These are phyloP conservation scores for Nomada fabriciana DNA, from an alignment of 2,888 invertebrate species.

Conservation along the genomic window DNA sequence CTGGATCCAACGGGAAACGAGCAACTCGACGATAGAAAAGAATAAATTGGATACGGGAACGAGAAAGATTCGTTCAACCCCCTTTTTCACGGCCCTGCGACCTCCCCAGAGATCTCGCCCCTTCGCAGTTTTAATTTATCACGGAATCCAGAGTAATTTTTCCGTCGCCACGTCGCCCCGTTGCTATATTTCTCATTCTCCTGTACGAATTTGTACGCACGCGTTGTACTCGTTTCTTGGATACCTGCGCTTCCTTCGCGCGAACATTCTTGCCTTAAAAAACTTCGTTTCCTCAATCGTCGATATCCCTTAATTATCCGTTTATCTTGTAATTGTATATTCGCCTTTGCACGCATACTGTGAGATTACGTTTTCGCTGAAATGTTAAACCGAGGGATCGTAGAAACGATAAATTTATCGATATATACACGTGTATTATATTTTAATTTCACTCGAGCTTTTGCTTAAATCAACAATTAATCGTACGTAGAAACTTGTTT, in stretches of 20 bases:
- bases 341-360: background rate
- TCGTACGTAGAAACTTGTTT: background rate
- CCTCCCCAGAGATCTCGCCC: background rate
- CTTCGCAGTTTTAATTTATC: conserved; percentile 4
- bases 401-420: no score
- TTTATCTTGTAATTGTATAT: conserved; percentile 6
- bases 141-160: conserved; percentile 7
- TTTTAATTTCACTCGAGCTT: background rate
- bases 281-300: background rate
- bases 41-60: conserved; percentile 22
- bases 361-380: background rate
- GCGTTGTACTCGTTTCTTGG: background rate
- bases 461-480: background rate
- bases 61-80: conserved; percentile 13
- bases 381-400: no score
- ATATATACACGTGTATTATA: no score
- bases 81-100: conserved; percentile 7
- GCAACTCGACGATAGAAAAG: conserved; percentile 11
- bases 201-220: background rate
- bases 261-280: background rate
- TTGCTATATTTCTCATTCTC: background rate
- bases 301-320: background rate
- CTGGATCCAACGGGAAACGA: conserved; percentile 16
- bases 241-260: no score
- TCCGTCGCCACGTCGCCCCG: background rate